Base-by-base conservation (phyloP, 2,113 vertebrate species). In the Aegotheles bennettii region DNA sequence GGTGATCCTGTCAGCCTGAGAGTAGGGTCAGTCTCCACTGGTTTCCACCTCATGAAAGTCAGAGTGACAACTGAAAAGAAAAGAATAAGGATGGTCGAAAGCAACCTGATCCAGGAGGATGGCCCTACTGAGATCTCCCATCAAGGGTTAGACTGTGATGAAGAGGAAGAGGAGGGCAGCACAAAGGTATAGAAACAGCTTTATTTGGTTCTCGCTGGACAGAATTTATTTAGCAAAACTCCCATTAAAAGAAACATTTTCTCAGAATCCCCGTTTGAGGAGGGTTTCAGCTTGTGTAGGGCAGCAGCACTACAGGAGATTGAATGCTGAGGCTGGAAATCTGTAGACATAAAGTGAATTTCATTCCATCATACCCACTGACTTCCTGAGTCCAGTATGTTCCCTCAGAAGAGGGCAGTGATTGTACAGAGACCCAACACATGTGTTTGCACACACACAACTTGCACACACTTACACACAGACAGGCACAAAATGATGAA, bases 31-130 rank as follows among this genome's bases (percentile, higher is more conserved):
- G 90, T 98, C 70, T 97, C 97, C 56, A 98, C 98, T 11, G 87
- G 90, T 19, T 98, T 98, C 93, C 98, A 98, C 60, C 71, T 84
- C 43, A 89, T 98, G 93, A 98, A 98, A 93, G 36, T 98, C 28
- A 98, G 95, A 78, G 93, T 98, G 64, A 98, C 92, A 42, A 95
- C 98, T 1, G 97, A 98, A 35, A 97, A 89, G 74, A 88, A 97
- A 23, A 97, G 98, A 88, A 40, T 97, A 75, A 33, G 57, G 24
- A 82, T 80, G 56, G 26, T 79, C 76, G 89, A 91, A 43, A 93
- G 74, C 40, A 93, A 21, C 20, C 42, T 94, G 36, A 83, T 89
- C 42, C 64, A 89, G 64, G 95, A 97, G 70, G 92, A 69, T 3
- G 69, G 60, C 33, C 81, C 95, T 50, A 96, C 95, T 10, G 87